Conservation (phyloP, 2,113 vertebrate genomes). For the Cacatua alba region DNA sequence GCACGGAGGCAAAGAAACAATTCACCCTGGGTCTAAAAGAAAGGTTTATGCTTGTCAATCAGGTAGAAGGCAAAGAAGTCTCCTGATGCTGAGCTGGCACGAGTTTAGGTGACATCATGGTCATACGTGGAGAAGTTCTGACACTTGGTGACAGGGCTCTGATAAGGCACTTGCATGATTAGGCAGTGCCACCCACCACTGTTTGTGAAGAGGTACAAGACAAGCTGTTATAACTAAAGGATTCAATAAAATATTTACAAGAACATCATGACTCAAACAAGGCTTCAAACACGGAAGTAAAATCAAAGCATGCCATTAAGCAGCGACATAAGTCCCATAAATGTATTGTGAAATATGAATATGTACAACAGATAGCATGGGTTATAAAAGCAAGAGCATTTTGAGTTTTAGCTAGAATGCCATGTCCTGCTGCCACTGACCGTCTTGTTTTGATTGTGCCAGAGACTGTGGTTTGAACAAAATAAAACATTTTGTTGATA, state of each 20-base stretch:
- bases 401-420: not conserved
- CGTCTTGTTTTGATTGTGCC: not conserved
- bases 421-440: not conserved
- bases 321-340: not conserved
- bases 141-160: not conserved
- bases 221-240: not conserved
- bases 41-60: not conserved
- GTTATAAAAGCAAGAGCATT: not conserved
- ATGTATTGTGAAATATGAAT: not conserved
- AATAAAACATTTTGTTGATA: not conserved
- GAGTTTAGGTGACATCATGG: not conserved
- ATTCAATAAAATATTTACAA: not conserved
- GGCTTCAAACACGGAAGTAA: not conserved
- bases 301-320: not conserved
- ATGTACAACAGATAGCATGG: not conserved
- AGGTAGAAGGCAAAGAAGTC: not conserved
- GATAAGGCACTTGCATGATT: not conserved
- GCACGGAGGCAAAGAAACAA: not conserved
- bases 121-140: fast-evolving
- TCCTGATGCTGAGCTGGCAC: not conserved
- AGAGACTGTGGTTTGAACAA: not conserved
- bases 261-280: not conserved
- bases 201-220: not conserved
- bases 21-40: not conserved
- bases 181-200: not conserved